Conservation (phyloP, 2,888 invertebrate genomes). For the Synanthedon vespiformis region DNA sequence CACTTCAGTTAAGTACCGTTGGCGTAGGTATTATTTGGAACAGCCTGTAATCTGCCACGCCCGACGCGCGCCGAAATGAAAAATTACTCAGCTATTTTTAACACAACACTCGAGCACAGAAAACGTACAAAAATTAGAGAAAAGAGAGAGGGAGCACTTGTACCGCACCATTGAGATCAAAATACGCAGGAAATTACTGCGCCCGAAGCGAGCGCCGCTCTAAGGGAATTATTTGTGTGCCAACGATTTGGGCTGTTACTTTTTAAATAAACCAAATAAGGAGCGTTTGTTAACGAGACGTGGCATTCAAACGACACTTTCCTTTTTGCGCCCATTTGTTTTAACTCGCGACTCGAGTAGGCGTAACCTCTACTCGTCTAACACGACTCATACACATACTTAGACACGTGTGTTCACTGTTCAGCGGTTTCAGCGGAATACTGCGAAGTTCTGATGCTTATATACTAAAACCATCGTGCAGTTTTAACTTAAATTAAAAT, state of each 20-base stretch:
- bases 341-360: background rate
- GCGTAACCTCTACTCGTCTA: conserved; percentile 1
- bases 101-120: conserved; percentile 60
- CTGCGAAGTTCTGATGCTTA: too few species aligned
- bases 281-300: conserved; percentile 48
- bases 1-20: conserved; percentile 56
- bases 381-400: conserved; percentile 2
- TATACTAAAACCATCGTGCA: too few species aligned
- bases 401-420: background rate
- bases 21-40: conserved; percentile 52
- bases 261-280: conserved; percentile 61
- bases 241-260: conserved; percentile 58
- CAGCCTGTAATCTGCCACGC: conserved; percentile 68
- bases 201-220: conserved; percentile 40
- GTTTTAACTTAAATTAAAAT: too few species aligned
- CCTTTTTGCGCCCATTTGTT: conserved; percentile 14
- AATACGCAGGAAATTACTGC: conserved; percentile 67
- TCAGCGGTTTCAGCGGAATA: too few species aligned
- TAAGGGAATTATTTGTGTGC: conserved; percentile 59
- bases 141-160: conserved; percentile 66
- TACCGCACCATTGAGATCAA: conserved; percentile 68
- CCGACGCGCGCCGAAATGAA: conserved; percentile 65
- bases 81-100: conserved; percentile 68
- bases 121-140: conserved; percentile 69
- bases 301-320: conserved; percentile 31